These are phyloP conservation scores for Habropoda laboriosa DNA, from an alignment of 1,140 invertebrate genomes.

Conservation along the genomic window DNA sequence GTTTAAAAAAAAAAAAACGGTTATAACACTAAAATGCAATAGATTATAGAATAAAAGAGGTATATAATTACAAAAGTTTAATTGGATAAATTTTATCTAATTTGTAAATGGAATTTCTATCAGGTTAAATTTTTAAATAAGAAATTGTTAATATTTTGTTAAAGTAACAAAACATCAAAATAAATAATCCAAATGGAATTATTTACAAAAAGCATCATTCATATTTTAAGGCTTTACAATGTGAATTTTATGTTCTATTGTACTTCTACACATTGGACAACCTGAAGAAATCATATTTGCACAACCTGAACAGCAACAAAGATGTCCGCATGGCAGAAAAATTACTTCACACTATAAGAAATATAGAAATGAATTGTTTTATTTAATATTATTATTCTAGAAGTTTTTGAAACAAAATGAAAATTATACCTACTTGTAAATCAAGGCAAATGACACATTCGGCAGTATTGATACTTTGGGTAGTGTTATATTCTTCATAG, in stretches of 20 bases:
- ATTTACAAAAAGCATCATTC: constrained; percentile 35
- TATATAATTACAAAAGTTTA: constrained; percentile 9
- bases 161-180: neutral
- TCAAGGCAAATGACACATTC: constrained; percentile 94
- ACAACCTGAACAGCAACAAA: constrained; percentile 90
- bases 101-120: constrained; percentile 19
- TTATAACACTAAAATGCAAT: neutral
- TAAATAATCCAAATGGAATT: constrained; percentile 25
- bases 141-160: neutral
- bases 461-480: constrained; percentile 73
- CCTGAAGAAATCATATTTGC: constrained; percentile 81
- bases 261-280: constrained; percentile 90
- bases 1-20: neutral
- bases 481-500: constrained; percentile 52
- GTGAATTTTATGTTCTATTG: constrained; percentile 86
- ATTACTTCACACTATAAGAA: constrained; percentile 87
- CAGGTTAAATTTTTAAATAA: constrained; percentile 8
- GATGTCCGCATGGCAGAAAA: constrained; percentile 92
- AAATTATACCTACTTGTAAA: constrained; percentile 82
- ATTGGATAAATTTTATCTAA: neutral
- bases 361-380: constrained; percentile 53
- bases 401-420: constrained; percentile 4
- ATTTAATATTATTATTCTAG: constrained; percentile 15
- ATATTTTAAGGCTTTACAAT: constrained; percentile 81
- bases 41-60: neutral